Percentiles rank a stretch among this genome's conserved stretches.
These are phyloP conservation scores for Drosophila lowei DNA, from an alignment of 1,140 invertebrate genomes.

Conservation along the genomic window DNA sequence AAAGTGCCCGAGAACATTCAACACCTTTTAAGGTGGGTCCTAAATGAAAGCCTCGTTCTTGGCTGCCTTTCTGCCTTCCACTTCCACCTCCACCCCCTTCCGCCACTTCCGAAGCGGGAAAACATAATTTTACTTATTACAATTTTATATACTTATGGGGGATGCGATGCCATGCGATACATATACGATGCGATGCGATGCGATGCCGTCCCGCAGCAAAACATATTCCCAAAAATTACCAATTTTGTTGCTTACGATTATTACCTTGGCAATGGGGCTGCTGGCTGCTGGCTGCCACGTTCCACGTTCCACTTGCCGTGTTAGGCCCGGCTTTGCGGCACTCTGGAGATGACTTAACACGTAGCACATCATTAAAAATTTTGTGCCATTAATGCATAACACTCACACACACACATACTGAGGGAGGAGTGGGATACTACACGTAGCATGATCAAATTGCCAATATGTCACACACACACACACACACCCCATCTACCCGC, in stretches of 20 bases:
- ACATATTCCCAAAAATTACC: conserved; percentile 79
- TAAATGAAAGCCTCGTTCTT: conserved; percentile 54
- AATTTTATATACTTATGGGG: conserved; percentile 59
- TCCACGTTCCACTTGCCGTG: conserved; percentile 52
- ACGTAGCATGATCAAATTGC: conserved; percentile 72
- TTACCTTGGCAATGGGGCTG: conserved; percentile 70
- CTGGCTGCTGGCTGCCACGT: conserved; percentile 45
- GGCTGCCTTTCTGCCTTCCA: too few relatives aligned
- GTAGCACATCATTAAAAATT: conserved; percentile 81
- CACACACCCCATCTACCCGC: conserved; percentile 4
- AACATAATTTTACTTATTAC: conserved; percentile 78
- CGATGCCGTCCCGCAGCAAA: conserved; percentile 30
- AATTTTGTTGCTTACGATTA: conserved; percentile 81
- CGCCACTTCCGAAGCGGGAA: conserved; percentile 28
- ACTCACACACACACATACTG: conserved; percentile 37
- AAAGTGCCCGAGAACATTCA: conserved; percentile 51
- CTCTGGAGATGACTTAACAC: conserved; percentile 81
- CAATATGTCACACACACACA: conserved; percentile 71
- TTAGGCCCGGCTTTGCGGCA: conserved; percentile 61
- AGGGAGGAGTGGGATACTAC: background rate
- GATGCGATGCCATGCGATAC: background rate
- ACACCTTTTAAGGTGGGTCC: conserved; percentile 63
- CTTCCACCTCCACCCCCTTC: background rate
- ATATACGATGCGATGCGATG: background rate
- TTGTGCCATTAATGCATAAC: conserved; percentile 78